Percentiles rank a stretch among this genome's conserved stretches.
Conservation (phyloP, 2,113 vertebrate genomes). For the Piprites chloris region DNA sequence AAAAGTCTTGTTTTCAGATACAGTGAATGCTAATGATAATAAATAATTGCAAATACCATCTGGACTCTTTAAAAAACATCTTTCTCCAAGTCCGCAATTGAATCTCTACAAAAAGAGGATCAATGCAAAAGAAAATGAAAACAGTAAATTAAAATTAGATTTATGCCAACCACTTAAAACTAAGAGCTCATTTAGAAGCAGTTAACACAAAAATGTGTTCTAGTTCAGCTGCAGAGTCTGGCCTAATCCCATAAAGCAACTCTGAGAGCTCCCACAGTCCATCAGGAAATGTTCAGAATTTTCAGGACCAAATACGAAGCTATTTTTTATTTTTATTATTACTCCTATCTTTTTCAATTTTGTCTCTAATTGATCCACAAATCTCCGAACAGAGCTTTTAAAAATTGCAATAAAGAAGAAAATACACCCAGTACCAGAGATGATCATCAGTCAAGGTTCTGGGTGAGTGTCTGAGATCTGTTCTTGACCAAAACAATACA, state of each 20-base stretch:
- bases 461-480: neutral
- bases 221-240: slow-evolving; percentile 7
- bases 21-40: slow-evolving; percentile 40
- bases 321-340: slow-evolving; percentile 2
- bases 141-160: slow-evolving; percentile 52
- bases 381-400: neutral
- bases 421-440: neutral
- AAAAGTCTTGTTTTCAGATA: slow-evolving; percentile 49
- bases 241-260: neutral
- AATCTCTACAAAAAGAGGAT: slow-evolving; percentile 23
- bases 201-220: slow-evolving; percentile 43
- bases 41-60: slow-evolving; percentile 60
- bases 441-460: neutral
- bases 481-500: neutral
- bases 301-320: neutral
- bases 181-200: slow-evolving; percentile 57
- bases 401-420: neutral
- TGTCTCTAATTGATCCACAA: neutral
- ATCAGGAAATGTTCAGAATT: neutral
- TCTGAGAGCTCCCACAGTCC: neutral
- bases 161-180: slow-evolving; percentile 52
- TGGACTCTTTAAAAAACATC: slow-evolving; percentile 39
- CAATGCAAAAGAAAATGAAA: slow-evolving; percentile 53
- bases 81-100: slow-evolving; percentile 41
- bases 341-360: neutral